Conservation (phyloP, 2,888 invertebrate species). For the Lasioglossum morio region DNA sequence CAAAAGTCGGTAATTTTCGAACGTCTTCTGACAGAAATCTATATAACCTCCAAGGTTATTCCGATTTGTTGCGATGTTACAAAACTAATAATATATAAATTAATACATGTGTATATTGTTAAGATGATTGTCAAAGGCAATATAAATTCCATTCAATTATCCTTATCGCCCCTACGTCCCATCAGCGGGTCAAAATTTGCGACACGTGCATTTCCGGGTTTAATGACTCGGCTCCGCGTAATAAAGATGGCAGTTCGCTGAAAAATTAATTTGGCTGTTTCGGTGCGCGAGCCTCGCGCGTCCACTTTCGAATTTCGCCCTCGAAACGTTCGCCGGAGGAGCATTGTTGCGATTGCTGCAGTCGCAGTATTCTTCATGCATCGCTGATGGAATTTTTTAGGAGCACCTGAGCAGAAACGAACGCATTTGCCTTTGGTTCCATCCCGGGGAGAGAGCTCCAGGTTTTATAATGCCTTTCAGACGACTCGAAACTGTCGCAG, state of each 20-base stretch:
- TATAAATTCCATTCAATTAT: not conserved
- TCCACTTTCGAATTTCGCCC: not conserved
- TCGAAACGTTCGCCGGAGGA: not conserved
- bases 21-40: too few relatives aligned
- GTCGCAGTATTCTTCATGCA: slow-evolving; percentile 11
- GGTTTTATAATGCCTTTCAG: not conserved
- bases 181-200: not conserved
- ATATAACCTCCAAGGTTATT: too few relatives aligned
- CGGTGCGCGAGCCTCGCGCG: not conserved
- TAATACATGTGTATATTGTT: too few relatives aligned
- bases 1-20: too few relatives aligned
- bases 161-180: not conserved
- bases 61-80: too few relatives aligned
- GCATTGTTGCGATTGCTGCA: not conserved
- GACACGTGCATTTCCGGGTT: slow-evolving; percentile 5
- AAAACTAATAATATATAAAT: too few relatives aligned
- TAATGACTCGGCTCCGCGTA: slow-evolving; percentile 8
- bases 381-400: slow-evolving; percentile 1
- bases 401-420: not conserved
- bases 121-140: too few relatives aligned
- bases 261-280: not conserved
- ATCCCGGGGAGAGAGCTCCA: not conserved
- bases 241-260: not conserved
- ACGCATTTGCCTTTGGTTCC: not conserved
- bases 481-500: not conserved